Base-by-base conservation (phyloP, 2,113 vertebrate species). In the Phalacrocorax aristotelis region DNA sequence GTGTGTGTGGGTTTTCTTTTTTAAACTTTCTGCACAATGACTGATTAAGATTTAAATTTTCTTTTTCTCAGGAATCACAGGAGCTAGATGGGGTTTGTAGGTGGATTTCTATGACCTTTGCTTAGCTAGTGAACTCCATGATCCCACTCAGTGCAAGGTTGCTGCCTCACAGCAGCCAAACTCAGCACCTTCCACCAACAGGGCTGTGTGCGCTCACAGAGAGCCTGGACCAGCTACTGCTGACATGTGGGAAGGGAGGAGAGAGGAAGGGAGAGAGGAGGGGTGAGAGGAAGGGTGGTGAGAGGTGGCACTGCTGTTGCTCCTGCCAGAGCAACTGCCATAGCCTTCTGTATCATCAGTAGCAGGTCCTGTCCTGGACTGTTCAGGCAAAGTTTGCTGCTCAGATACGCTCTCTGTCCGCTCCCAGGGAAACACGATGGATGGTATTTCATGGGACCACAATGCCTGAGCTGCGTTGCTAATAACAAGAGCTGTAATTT, bases 241-340 rank as follows among this genome's bases (percentile, higher is more conserved):
- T 52, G 42, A 27, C n/a, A 36, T 0, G 0, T 1, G 6, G 38
- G 15, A 40, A 52, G 9, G 11, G 15, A 65, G 30, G 26, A 77
- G 29, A 83, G 5, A 60, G 40, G 21, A 61, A 12, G 20, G 21
- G 44, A 68, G 30, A 0, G 0, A 71, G 38, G 38, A 38, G 38
- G 10, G 38, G 38, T 38, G 38, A 38, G 38, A 38, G 38, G 38
- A 38, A 18, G 6, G 27, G 14, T 34, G 42, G 19, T 8, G 17
- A 60, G 62, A 83, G 19, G 18, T 7, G 29, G 27, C 46, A 66
- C 23, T 34, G 66, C 36, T 55, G 62, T 40, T 1, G 0, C 27
- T 78, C 46, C 69, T 82, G 40, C 15, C 8, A 0, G 13, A 80
- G 74, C 27, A 27, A 42, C 62, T 29, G 15, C 34, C 84, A 23